These are phyloP conservation scores for Priapulus caudatus DNA, from an alignment of 2,888 invertebrate genomes.

Conservation along the genomic window DNA sequence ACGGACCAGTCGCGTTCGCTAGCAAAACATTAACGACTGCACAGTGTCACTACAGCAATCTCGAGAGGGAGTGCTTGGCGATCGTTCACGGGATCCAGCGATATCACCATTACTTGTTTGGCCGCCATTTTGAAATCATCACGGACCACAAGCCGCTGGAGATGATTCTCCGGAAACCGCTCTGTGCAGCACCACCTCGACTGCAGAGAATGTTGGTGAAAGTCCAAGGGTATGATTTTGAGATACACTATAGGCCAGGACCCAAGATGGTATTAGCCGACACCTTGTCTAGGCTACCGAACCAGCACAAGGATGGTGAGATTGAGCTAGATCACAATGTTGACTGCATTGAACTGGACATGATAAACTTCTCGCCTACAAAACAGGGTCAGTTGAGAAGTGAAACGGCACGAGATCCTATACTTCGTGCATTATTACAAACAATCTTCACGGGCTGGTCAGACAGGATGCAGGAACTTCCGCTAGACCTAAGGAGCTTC, in stretches of 20 bases:
- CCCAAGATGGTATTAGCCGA: constrained; percentile 17
- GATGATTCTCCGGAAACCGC: constrained; percentile 7
- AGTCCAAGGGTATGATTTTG: constrained; percentile 17
- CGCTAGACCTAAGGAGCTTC: not conserved
- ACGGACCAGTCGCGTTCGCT: too few relatives aligned
- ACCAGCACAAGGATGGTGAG: too few relatives aligned
- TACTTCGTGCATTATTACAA: not conserved
- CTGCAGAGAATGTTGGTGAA: constrained; percentile 17
- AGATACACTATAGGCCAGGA: constrained; percentile 14
- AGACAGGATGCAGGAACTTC: not conserved
- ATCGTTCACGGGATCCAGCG: too few relatives aligned
- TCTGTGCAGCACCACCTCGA: constrained; percentile 16
- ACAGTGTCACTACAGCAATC: too few relatives aligned
- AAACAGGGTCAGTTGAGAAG: not conserved
- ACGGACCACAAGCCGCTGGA: too few relatives aligned
- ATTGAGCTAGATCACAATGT: too few relatives aligned
- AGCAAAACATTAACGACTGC: too few relatives aligned
- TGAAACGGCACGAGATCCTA: constrained; percentile 5
- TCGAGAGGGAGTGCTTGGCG: too few relatives aligned
- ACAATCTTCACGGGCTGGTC: constrained; percentile 2
- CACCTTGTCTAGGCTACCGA: constrained; percentile 16
- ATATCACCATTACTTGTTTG: too few relatives aligned
- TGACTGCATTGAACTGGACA: too few relatives aligned
- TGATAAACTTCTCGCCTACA: not conserved
- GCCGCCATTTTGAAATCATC: too few relatives aligned